Percentiles rank a stretch among this genome's conserved stretches.
Conservation (phyloP, 2,888 invertebrate genomes). For the Perithous albicinctus region DNA sequence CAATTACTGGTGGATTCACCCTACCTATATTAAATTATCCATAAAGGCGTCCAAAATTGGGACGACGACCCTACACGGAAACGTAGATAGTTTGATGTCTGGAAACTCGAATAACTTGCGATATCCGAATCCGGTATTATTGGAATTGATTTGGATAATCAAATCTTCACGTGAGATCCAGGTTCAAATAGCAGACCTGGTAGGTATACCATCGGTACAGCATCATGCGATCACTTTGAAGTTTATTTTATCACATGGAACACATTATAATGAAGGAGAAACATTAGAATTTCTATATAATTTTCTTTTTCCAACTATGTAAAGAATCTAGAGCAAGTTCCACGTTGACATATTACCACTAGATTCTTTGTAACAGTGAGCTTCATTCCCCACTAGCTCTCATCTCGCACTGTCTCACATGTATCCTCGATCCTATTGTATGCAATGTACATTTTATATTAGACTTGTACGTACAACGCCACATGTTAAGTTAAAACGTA, state of each 20-base stretch:
- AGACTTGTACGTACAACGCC: neutral
- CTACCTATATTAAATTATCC: too few relatives aligned
- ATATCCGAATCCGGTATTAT: too few relatives aligned
- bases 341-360: neutral
- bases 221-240: slow-evolving; percentile 7
- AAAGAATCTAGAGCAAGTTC: neutral
- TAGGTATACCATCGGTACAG: neutral
- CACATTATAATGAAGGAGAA: neutral
- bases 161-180: too few relatives aligned
- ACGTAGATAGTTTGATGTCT: too few relatives aligned
- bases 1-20: too few relatives aligned
- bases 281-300: neutral
- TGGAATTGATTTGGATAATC: too few relatives aligned
- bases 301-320: neutral
- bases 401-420: neutral
- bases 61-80: too few relatives aligned
- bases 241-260: slow-evolving; percentile 16
- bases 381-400: slow-evolving; percentile 6
- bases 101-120: too few relatives aligned
- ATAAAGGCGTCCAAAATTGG: too few relatives aligned
- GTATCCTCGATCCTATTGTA: neutral
- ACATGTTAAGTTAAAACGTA: too few relatives aligned
- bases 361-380: slow-evolving; percentile 15
- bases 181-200: too few relatives aligned
- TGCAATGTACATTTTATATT: neutral